These are phyloP conservation scores for Tenebrio molitor DNA, from an alignment of 1,140 invertebrate species.

Conservation along the genomic window DNA sequence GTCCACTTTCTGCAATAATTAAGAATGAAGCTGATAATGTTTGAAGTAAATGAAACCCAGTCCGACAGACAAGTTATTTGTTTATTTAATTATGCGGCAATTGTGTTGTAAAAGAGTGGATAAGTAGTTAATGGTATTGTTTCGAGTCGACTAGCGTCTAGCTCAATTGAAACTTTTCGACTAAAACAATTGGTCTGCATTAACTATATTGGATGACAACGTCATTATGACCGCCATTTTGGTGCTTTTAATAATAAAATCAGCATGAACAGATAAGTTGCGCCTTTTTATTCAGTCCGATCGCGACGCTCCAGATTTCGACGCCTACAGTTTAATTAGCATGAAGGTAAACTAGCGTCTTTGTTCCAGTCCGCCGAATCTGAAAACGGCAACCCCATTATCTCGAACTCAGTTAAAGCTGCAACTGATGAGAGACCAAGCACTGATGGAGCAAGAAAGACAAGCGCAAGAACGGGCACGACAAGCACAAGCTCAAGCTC, in stretches of 20 bases:
- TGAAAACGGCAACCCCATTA: conserved; percentile 83
- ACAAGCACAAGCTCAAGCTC: conserved; percentile 59
- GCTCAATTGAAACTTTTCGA: conserved; percentile 26
- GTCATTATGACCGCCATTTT: not conserved
- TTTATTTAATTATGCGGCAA: conserved; percentile 5
- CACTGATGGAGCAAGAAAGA: conserved; percentile 79
- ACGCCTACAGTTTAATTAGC: too few relatives aligned
- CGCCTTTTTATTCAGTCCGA: not conserved
- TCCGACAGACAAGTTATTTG: not conserved
- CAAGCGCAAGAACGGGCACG: conserved; percentile 67
- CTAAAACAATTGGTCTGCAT: conserved; percentile 3
- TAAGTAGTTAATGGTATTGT: conserved; percentile 2
- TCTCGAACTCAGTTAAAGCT: conserved; percentile 88
- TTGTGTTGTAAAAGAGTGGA: not conserved
- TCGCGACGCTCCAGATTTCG: not conserved
- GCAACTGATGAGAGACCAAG: conserved; percentile 87
- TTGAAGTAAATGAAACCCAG: not conserved
- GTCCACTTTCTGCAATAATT: not conserved
- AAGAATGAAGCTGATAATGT: not conserved
- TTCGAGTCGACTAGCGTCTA: not conserved
- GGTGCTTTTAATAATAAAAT: conserved; percentile 17
- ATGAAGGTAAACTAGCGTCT: not conserved
- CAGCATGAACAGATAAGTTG: not conserved
- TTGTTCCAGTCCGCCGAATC: conserved; percentile 82
- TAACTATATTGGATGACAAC: conserved; percentile 3